A percentile compares a stretch with the other conserved stretches of the same genome.
phyloP scores from a whole-genome alignment of 2,113 vertebrate genomes.

The Anolis sagrei region DNA sequence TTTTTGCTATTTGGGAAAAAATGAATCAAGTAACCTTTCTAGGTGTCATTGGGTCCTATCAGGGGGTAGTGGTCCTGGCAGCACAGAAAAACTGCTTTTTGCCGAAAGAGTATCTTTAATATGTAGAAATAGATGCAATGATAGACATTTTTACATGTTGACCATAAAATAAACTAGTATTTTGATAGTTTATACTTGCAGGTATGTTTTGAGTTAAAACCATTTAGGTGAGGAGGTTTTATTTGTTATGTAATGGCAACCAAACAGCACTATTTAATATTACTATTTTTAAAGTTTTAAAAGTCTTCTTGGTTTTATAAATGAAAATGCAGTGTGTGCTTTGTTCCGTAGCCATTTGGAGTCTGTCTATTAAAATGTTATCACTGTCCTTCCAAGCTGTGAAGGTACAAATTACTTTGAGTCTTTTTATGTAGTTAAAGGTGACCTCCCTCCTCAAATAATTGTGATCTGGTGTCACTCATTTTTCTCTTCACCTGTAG shows the following conservation, averaged over 20 bases:
- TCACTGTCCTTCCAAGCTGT: constrained; percentile 50
- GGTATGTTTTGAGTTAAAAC: constrained; percentile 16
- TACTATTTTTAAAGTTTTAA: constrained; percentile 63
- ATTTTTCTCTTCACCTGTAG: constrained; percentile 51
- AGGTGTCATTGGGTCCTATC: not conserved
- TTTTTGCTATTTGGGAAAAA: constrained; percentile 26
- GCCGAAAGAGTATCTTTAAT: constrained; percentile 58
- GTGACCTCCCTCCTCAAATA: constrained; percentile 15
- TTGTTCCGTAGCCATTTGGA: constrained; percentile 26
- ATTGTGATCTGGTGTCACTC: constrained; percentile 58
- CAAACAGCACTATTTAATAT: constrained; percentile 68
- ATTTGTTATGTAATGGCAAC: constrained; percentile 61
- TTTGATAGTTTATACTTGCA: constrained; percentile 62
- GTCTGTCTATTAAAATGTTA: constrained; percentile 23
- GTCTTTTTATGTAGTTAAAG: constrained; percentile 63
- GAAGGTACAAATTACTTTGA: constrained; percentile 52
- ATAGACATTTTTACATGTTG: constrained; percentile 67
- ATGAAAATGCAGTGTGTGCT: constrained; percentile 46
- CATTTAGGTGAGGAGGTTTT: constrained; percentile 58
- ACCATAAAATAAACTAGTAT: constrained; percentile 63
- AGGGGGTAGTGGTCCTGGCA: constrained; percentile 25
- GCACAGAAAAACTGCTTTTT: constrained; percentile 52
- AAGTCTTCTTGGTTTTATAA: constrained; percentile 57
- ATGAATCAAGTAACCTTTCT: constrained; percentile 44
- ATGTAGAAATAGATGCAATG: constrained; percentile 63